Percentiles rank a stretch among this genome's conserved stretches.
phyloP scores from a whole-genome alignment of 2,797 vertebrate genomes.

The Gymnothorax reevesii region DNA sequence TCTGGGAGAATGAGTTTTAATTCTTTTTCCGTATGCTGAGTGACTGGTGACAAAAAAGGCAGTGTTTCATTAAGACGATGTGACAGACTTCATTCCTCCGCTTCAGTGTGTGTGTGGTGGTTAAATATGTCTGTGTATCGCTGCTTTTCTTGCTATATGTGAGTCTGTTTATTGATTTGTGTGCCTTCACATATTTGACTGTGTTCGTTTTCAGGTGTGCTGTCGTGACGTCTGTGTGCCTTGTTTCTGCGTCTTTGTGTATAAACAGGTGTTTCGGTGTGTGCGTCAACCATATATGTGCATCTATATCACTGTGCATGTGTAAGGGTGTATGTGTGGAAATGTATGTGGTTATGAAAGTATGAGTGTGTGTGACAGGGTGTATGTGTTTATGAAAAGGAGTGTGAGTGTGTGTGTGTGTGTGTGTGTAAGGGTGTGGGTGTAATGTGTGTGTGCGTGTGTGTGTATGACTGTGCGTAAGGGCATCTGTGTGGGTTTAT shows the following conservation, averaged over 20 bases:
- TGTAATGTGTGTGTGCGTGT: constrained; percentile 16
- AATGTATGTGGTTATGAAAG: no score
- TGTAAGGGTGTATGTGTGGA: no score
- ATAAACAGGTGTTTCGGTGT: no score
- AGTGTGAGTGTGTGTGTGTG: background rate
- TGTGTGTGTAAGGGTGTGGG: background rate
- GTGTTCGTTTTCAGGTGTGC: no score
- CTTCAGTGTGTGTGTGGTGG: background rate
- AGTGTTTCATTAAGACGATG: background rate
- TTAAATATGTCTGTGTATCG: no score
- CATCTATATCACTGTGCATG: no score
- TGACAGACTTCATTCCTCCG: background rate
- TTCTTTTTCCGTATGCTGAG: background rate
- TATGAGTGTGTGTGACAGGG: background rate
- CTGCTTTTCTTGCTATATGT: no score
- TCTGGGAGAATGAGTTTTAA: background rate
- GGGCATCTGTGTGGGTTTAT: background rate
- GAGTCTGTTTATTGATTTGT: no score
- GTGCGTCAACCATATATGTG: no score
- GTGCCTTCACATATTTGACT: no score
- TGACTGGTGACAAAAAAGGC: background rate
- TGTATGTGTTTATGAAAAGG: constrained; percentile 18
- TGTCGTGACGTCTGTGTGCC: no score
- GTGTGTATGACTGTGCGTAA: constrained; percentile 39
- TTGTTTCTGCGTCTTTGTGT: no score